Base-by-base conservation (phyloP, 2,888 invertebrate species). In the Sarcophaga carnaria region DNA sequence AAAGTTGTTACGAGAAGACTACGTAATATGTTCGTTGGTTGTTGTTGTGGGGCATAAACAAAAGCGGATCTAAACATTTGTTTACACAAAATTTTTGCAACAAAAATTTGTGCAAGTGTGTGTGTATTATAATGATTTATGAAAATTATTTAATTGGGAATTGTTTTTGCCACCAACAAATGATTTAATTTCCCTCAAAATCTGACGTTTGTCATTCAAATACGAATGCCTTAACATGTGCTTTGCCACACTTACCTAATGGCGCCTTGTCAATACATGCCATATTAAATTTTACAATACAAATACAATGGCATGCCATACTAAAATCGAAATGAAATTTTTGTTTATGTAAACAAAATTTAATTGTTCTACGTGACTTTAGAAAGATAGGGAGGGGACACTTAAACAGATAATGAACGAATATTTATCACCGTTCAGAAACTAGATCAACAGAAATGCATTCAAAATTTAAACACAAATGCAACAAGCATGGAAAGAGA, bases 311-410 rank as follows among this genome's bases (percentile, higher is more conserved):
- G 4, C 14, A 1, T 12, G 17, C 1, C 12, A 54, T 54, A 74
- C 8, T 10, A 22, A 60, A 49, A 47, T 22, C 37, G 27, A 79
- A 72, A 27, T 3, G 11, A 6, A 37, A 67, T 62, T 60, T 75
- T 66, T 60, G 59, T 78, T 47, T 64, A 49, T 84, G 54, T 63
- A 45, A 77, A 74, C 74, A 62, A 80, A 49, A 81, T 71, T 81
- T 67, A 81, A 81, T 83, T 79, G 83, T 71, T 74, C 63, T 79
- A 81, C 81, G 86, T 87, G 86, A 87, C 81, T 75, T 67, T 69
- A 22, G 2, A 8, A 0, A 22, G 14, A 37, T 3, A 25, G 49
- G 1, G 10, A 14, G 60, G 10, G 3, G 49, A 22, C 17, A 14
- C 12, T 54, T 37, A 37, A 37, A 10, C 37, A 37, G 8, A 37